These are phyloP conservation scores for cattle (Bos taurus) DNA, from an alignment of 2,113 vertebrate genomes.

Conservation along the genomic window ARS-UCD2.0 NC_037352.1:16170501-16171000, in stretches of 20 bases:
- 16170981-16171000: constrained; percentile 66
- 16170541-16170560: neutral
- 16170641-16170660: neutral
- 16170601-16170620: neutral
- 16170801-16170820: constrained; percentile 33
- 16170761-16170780: constrained; percentile 8
- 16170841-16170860: constrained; percentile 62
- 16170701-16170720: neutral
- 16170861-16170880: constrained; percentile 42
- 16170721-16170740: neutral
- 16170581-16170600: constrained; percentile 25
- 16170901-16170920: constrained; percentile 60
- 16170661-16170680: constrained; percentile 55
- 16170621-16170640: neutral
- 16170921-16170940: constrained; percentile 64
- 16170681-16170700: constrained; percentile 42
- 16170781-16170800: constrained; percentile 38
- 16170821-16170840: neutral
- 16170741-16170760: constrained; percentile 36
- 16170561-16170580: neutral
- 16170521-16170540: neutral
- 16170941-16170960: constrained; percentile 60
- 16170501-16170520: neutral
- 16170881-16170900: constrained; percentile 28
- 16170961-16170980: constrained; percentile 42